These are phyloP conservation scores for Neoarius graeffei DNA, from an alignment of 2,113 vertebrate species.

Conservation along the genomic window DNA sequence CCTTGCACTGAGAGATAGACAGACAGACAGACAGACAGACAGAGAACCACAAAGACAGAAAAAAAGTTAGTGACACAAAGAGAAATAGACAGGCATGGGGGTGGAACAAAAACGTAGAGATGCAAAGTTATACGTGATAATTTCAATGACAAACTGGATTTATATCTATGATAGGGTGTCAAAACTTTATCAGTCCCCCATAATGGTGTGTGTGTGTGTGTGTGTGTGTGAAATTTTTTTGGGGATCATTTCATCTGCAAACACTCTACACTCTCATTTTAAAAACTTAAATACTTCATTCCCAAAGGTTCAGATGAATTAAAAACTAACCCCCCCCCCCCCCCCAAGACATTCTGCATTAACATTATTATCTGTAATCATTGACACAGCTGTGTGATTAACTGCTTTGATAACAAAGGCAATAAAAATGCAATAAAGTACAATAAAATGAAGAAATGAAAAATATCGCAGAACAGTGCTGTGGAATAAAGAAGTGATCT, in stretches of 20 bases:
- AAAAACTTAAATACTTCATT: not conserved
- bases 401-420: not conserved
- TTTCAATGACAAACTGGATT: not conserved
- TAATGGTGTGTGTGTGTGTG: not conserved
- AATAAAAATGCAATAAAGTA: not conserved
- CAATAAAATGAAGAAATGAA: not conserved
- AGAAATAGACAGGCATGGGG: not conserved
- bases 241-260: not conserved
- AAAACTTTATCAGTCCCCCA: not conserved
- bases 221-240: not conserved
- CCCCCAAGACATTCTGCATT: not conserved
- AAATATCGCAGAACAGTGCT: not conserved
- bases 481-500: not conserved
- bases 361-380: not conserved
- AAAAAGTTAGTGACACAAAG: not conserved
- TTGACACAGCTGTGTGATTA: not conserved
- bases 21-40: not conserved
- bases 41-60: not conserved
- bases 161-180: not conserved
- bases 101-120: not conserved
- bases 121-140: no score
- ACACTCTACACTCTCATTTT: not conserved
- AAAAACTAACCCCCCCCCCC: no score
- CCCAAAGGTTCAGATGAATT: no score
- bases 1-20: conserved; percentile 70